A percentile compares a stretch with the other conserved stretches of the same genome.
phyloP scores from a whole-genome alignment of 2,797 vertebrate species.

The Spondyliosoma cantharus region DNA sequence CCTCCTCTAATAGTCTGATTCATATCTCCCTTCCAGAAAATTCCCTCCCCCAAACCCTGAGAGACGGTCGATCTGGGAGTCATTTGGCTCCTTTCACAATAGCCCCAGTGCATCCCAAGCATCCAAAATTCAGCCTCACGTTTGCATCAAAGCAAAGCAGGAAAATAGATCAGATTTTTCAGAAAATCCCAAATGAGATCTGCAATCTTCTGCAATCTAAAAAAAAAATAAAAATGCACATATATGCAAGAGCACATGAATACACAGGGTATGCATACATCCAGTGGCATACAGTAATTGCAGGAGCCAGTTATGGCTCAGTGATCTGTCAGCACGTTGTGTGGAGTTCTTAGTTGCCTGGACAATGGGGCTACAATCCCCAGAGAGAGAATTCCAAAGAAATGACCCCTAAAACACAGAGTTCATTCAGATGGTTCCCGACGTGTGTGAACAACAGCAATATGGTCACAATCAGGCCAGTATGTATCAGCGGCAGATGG shows the following conservation, averaged over 20 bases:
- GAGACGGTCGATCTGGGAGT: conserved; percentile 63
- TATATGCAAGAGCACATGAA: conserved; percentile 44
- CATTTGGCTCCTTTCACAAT: conserved; percentile 65
- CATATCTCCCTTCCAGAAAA: conserved; percentile 67
- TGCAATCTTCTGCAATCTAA: conserved; percentile 71
- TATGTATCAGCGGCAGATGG: background rate
- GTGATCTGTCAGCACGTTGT: conserved; percentile 68
- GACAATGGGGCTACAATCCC: conserved; percentile 70
- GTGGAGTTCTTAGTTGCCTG: conserved; percentile 47
- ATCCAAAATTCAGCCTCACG: conserved; percentile 71
- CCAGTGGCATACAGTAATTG: conserved; percentile 51
- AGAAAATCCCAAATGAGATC: conserved; percentile 29
- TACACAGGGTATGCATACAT: conserved; percentile 23
- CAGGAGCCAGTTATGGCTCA: conserved; percentile 54
- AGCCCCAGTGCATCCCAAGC: conserved; percentile 43
- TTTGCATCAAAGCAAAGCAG: conserved; percentile 77
- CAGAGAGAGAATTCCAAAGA: conserved; percentile 64
- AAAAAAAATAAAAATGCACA: conserved; percentile 23
- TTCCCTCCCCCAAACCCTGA: conserved; percentile 42
- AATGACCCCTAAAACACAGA: conserved; percentile 56
- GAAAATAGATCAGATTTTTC: conserved; percentile 52
- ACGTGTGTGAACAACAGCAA: conserved; percentile 54
- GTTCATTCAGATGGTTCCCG: conserved; percentile 41
- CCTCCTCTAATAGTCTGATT: conserved; percentile 77
- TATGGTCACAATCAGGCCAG: conserved; percentile 24